Evolutionary conservation across 2,888 invertebrate genomes (phyloP).

Genomic region (Ischnura elegans): DNA sequence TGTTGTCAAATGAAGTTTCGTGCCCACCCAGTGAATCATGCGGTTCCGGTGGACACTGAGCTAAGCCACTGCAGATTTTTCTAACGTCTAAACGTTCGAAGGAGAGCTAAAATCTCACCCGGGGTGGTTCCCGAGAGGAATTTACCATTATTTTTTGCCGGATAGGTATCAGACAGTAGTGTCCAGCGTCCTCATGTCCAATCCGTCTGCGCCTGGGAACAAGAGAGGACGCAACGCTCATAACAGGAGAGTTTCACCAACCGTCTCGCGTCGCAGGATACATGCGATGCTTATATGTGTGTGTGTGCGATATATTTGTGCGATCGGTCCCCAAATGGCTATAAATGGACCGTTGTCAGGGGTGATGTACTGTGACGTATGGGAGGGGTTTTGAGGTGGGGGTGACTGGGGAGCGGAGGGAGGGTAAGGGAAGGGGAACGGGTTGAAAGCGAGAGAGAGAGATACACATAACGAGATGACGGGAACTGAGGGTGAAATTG

Average conservation of each 20-base stretch:
- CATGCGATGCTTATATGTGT: no score
- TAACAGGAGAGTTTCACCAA: neutral
- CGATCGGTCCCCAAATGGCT: slow-evolving; percentile 12
- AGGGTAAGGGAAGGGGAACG: neutral
- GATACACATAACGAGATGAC: neutral
- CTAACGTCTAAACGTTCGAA: no score
- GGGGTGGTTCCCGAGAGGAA: no score
- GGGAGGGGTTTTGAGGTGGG: no score
- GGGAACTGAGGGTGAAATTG: neutral
- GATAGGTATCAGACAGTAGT: no score
- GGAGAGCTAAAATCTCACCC: no score
- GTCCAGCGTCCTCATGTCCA: neutral
- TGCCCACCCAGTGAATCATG: no score
- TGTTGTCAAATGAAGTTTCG: no score
- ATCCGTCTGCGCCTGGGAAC: neutral
- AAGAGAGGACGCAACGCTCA: slow-evolving; percentile 1
- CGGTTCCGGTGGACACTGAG: no score
- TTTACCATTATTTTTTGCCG: no score
- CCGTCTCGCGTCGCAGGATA: slow-evolving; percentile 15
- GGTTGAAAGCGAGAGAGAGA: neutral
- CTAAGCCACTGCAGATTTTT: no score
- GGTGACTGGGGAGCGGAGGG: neutral
- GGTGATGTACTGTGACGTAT: neutral
- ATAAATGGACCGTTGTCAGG: neutral
- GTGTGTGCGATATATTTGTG: neutral